A percentile compares a stretch with the other conserved stretches of the same genome.
Conservation (phyloP, 1,140 invertebrate species). For the Camponotus pennsylvanicus region DNA sequence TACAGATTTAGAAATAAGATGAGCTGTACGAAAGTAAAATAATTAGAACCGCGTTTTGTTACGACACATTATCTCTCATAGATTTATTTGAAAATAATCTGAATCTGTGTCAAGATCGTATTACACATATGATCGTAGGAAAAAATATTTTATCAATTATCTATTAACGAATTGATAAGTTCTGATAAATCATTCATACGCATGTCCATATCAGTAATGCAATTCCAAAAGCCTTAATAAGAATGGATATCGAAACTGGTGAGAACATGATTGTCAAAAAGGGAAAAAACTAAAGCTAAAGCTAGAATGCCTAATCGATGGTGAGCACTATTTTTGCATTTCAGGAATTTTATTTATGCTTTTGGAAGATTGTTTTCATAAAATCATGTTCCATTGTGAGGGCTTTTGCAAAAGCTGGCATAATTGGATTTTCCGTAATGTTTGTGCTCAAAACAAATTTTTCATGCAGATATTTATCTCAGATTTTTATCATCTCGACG, state of each 20-base stretch:
- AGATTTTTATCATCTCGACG: conserved; percentile 4
- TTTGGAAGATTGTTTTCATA: conserved; percentile 4
- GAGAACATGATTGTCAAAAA: background rate
- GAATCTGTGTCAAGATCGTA: background rate
- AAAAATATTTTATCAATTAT: conserved; percentile 27
- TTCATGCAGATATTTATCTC: conserved; percentile 19
- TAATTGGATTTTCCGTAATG: conserved; percentile 25
- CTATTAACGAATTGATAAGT: conserved; percentile 30
- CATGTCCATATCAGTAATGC: conserved; percentile 6
- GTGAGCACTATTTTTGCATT: conserved; percentile 1
- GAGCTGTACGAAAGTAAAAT: background rate
- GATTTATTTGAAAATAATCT: conserved; percentile 1
- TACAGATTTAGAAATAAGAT: background rate
- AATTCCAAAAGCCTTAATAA: conserved; percentile 41
- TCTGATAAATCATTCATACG: background rate
- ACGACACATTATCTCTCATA: background rate
- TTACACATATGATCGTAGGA: background rate
- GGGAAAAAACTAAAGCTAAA: background rate
- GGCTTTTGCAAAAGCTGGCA: background rate
- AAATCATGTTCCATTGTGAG: background rate
- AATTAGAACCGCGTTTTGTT: background rate
- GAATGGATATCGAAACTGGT: background rate
- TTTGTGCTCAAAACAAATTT: background rate
- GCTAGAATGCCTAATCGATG: background rate
- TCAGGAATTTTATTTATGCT: conserved; percentile 23